A percentile compares a stretch with the other conserved stretches of the same genome.
These are phyloP conservation scores for Siniperca knerii DNA, from an alignment of 2,113 vertebrate species.

Conservation along the genomic window DNA sequence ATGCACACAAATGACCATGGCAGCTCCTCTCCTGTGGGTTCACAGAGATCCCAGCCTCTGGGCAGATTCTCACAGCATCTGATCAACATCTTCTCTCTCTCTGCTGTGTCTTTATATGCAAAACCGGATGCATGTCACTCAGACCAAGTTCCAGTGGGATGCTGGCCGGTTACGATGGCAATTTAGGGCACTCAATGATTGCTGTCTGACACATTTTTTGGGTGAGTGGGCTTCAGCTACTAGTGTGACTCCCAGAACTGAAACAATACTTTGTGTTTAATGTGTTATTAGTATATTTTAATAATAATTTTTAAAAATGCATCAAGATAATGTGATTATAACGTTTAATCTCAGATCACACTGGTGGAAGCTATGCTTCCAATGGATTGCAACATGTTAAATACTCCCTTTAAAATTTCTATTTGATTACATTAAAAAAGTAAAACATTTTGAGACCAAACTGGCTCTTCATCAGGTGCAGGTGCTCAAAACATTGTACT, in stretches of 20 bases:
- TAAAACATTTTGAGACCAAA: too few species aligned
- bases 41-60: background rate
- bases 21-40: background rate
- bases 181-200: background rate
- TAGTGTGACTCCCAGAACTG: background rate
- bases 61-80: background rate
- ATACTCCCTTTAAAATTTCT: background rate
- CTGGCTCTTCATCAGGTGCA: background rate
- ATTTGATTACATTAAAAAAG: background rate
- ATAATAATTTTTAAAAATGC: too few species aligned
- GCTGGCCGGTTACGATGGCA: constrained; percentile 1
- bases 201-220: too few species aligned
- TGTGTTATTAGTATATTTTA: background rate
- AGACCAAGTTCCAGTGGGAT: background rate
- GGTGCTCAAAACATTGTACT: background rate
- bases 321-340: too few species aligned
- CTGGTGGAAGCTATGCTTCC: too few species aligned
- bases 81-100: background rate
- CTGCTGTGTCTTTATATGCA: background rate
- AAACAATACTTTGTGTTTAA: background rate
- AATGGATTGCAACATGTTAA: background rate
- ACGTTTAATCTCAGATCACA: too few species aligned
- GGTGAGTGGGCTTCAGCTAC: background rate
- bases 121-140: constrained; percentile 16
- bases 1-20: background rate